Base-by-base conservation (phyloP, 2,797 vertebrate genomes). In the Leucoraja ocellata region DNA sequence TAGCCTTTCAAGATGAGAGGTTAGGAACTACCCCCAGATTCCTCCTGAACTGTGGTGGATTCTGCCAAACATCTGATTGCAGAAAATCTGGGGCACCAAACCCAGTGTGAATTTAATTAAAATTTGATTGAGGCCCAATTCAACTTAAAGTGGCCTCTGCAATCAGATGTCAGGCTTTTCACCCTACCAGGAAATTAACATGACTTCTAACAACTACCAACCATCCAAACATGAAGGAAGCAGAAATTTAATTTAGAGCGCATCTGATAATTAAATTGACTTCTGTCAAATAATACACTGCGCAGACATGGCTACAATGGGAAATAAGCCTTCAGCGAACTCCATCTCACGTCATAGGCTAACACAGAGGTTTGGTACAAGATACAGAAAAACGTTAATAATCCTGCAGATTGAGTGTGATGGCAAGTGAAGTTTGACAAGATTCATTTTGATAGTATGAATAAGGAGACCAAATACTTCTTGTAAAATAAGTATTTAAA, bases 241-340 rank as follows among this genome's bases (percentile, higher is more conserved):
- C 54, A 61, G 58, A 2, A 84, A 84, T 61, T n/a, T 23, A 84
- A 84, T 54, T 84, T 61, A 61, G 25, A n/a, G 81, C 25, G 1
- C 28, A 61, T 61, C 23, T 84, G 81, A 28, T 81, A 81, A 81
- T 81, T 81, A 46, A 81, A 81, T 81, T 81, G 79, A 81, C 21
- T 81, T 46, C 46, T 81, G 5, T 21, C 21, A 81, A 81, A 84
- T 61, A 58, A 83, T 61, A n/a, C 54, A 61, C 25, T 84, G 81
- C 61, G 61, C 54, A 28, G 23, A 61, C 23, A 61, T 54, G 25
- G 25, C 39, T 58, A 84, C 58, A 61, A 9, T 58, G 54, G 54
- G 28, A 54, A 84, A 84, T 84, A 3, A 13, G 81, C 81, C 58
- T n/a, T 84, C 81, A 84, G 54, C 54, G 28, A 61, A 84, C 25